Evolutionary conservation across 2,113 vertebrate genomes (phyloP).

Genomic region (Poecilia latipinna): DNA sequence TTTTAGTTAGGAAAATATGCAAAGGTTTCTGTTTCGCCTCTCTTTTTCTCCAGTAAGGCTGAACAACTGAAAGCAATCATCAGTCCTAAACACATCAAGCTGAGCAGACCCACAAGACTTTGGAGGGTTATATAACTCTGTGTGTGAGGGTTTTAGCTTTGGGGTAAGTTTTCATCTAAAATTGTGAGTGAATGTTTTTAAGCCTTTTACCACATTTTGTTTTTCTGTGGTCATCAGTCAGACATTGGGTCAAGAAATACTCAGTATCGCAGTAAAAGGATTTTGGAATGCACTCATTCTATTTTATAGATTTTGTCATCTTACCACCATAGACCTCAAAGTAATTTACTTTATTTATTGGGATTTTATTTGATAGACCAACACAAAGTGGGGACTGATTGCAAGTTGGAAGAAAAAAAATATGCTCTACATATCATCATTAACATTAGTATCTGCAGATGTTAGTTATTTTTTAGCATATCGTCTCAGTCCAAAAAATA

Average conservation of each 20-base stretch:
- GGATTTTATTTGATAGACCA: background rate
- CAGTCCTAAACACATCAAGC: slow-evolving; percentile 54
- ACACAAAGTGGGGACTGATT: background rate
- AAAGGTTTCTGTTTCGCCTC: slow-evolving; percentile 45
- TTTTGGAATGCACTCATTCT: background rate
- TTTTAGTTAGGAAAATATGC: slow-evolving; percentile 54
- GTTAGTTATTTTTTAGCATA: too few species aligned
- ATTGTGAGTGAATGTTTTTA: slow-evolving; percentile 45
- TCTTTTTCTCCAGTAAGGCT: slow-evolving; percentile 28
- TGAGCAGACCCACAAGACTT: slow-evolving; percentile 46
- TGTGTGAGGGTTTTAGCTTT: slow-evolving; percentile 48
- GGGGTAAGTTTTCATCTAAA: slow-evolving; percentile 44
- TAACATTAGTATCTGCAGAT: too few species aligned
- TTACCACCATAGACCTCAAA: background rate
- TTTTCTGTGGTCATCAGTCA: slow-evolving; percentile 20
- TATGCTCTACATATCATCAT: too few species aligned
- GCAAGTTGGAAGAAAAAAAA: background rate
- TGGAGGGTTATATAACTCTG: slow-evolving; percentile 53
- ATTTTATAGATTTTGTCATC: background rate
- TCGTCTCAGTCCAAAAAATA: too few species aligned
- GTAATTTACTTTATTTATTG: background rate
- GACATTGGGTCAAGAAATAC: slow-evolving; percentile 2
- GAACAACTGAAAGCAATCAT: slow-evolving; percentile 71
- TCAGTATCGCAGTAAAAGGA: slow-evolving; percentile 10
- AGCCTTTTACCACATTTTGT: background rate